Conservation (phyloP, 2,113 vertebrate species). For the Phaethornis superciliosus region DNA sequence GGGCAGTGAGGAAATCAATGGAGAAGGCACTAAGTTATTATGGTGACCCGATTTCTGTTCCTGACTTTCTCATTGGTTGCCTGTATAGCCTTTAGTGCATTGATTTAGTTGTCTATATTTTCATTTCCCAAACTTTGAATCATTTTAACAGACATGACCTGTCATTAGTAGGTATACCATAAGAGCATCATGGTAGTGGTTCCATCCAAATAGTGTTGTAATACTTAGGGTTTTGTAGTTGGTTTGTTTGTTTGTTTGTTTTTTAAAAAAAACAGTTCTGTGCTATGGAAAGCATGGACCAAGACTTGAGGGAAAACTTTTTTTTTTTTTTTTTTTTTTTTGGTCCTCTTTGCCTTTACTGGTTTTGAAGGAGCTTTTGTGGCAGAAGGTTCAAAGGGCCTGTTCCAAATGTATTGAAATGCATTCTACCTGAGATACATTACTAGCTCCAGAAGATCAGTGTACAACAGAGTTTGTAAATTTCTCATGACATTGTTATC, state of each 20-base stretch:
- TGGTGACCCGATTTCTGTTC: background rate
- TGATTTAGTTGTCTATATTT: background rate
- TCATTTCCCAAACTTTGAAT: background rate
- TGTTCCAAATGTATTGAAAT: background rate
- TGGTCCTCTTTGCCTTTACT: background rate
- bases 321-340: background rate
- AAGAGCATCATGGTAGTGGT: background rate
- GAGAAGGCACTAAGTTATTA: background rate
- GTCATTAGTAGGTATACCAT: background rate
- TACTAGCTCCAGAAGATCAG: background rate
- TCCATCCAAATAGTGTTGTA: background rate
- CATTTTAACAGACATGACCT: background rate
- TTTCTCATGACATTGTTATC: background rate
- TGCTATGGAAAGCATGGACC: background rate
- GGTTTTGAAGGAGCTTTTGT: background rate
- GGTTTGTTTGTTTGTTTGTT: too few species aligned
- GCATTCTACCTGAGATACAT: background rate
- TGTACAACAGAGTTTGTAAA: background rate
- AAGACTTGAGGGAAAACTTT: background rate
- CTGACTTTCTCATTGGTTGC: background rate
- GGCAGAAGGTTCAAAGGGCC: background rate
- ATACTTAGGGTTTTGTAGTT: background rate
- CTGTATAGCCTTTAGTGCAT: background rate
- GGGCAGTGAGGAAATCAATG: background rate
- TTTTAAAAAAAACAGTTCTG: too few species aligned